Evolutionary conservation across 53 echinoderm and acorn worm species (phyloP).

Genomic region (Zoroaster sp.): DNA sequence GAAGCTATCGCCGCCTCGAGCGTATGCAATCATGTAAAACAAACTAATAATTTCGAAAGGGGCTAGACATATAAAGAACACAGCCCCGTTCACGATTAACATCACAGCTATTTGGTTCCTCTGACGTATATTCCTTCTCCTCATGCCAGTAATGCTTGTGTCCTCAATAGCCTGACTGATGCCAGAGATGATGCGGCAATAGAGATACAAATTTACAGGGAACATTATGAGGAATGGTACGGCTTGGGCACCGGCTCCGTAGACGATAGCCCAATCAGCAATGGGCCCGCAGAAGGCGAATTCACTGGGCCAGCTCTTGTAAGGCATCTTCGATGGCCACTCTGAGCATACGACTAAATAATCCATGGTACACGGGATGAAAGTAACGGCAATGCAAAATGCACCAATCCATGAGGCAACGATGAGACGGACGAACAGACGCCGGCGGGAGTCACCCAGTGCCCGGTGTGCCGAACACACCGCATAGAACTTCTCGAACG

Average conservation of each 20-base stretch:
- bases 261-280: slow-evolving; percentile 20
- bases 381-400: background rate
- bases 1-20: background rate
- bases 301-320: background rate
- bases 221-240: slow-evolving; percentile 22
- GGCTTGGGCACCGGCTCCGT: slow-evolving; percentile 23
- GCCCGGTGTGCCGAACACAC: slow-evolving; percentile 28
- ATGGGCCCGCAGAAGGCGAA: slow-evolving; percentile 21
- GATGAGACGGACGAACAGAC: slow-evolving; percentile 15
- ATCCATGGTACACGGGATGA: slow-evolving; percentile 17
- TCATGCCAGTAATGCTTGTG: slow-evolving; percentile 11
- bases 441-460: slow-evolving; percentile 29
- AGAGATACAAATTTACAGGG: slow-evolving; percentile 23
- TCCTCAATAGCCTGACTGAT: slow-evolving; percentile 19
- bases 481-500: slow-evolving; percentile 38
- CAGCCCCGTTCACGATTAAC: slow-evolving; percentile 16
- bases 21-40: slow-evolving; percentile 18
- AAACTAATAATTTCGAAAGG: slow-evolving; percentile 18
- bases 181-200: slow-evolving; percentile 19
- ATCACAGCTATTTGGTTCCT: slow-evolving; percentile 34
- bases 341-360: background rate
- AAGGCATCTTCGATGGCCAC: background rate
- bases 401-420: slow-evolving; percentile 21
- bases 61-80: slow-evolving; percentile 19
- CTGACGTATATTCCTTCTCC: slow-evolving; percentile 1